phyloP scores from a whole-genome alignment of 2,888 invertebrate species.

The Caenorhabditis sinica region DNA sequence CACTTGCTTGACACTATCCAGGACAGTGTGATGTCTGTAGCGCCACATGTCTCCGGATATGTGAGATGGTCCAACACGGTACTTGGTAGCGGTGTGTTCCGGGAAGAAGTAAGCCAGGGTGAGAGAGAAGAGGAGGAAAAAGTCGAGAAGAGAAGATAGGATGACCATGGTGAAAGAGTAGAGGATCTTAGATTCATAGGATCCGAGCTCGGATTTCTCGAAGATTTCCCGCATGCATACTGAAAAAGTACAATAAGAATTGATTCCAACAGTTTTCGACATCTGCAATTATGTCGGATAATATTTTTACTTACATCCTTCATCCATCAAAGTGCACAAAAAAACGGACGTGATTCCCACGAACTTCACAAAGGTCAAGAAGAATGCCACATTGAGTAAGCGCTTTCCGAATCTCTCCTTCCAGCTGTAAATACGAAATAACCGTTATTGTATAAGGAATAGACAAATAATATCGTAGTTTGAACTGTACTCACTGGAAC shows the following conservation, averaged over 20 bases:
- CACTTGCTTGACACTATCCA: not conserved
- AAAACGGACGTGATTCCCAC: slow-evolving; percentile 31
- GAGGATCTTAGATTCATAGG: slow-evolving; percentile 48
- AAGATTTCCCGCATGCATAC: slow-evolving; percentile 44
- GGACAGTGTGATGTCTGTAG: not conserved
- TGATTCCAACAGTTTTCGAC: not conserved
- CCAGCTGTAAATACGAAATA: slow-evolving; percentile 30
- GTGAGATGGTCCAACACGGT: slow-evolving; percentile 18
- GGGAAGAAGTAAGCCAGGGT: not conserved
- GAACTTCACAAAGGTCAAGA: slow-evolving; percentile 6
- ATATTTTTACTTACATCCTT: slow-evolving; percentile 41
- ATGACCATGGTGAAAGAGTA: slow-evolving; percentile 35
- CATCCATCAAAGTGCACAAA: slow-evolving; percentile 42
- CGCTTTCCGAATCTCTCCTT: not conserved
- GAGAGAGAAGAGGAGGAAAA: not conserved
- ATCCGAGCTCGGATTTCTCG: slow-evolving; percentile 47
- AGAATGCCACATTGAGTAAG: slow-evolving; percentile 10
- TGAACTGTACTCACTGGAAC: slow-evolving; percentile 37
- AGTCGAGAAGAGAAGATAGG: not conserved
- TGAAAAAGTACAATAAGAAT: slow-evolving; percentile 38
- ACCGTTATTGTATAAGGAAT: not conserved
- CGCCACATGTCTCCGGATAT: not conserved
- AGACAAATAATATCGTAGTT: not conserved
- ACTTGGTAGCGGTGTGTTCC: not conserved
- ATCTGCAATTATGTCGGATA: no score